phyloP scores from a whole-genome alignment of 2,113 vertebrate genomes.

The Austrofundulus limnaeus region DNA sequence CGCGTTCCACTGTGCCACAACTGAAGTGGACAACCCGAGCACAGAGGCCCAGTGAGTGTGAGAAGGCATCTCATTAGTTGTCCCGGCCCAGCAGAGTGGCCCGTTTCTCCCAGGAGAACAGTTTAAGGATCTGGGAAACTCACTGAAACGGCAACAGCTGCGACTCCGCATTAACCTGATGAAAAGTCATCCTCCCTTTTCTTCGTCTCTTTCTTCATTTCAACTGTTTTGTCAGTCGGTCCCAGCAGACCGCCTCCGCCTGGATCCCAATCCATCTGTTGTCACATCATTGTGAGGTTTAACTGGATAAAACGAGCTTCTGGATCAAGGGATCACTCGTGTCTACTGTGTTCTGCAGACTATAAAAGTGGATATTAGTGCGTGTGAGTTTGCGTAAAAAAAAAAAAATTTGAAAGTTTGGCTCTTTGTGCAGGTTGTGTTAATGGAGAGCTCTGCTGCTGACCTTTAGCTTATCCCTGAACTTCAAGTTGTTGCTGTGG shows the following conservation, averaged over 20 bases:
- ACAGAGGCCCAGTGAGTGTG: conserved; percentile 47
- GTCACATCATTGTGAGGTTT: conserved; percentile 47
- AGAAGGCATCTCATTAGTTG: conserved; percentile 70
- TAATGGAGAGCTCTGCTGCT: background rate
- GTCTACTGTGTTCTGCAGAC: background rate
- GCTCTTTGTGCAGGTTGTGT: background rate
- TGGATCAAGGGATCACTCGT: conserved; percentile 53
- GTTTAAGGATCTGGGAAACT: conserved; percentile 74
- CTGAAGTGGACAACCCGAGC: conserved; percentile 35
- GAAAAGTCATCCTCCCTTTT: conserved; percentile 66
- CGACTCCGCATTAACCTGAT: conserved; percentile 67
- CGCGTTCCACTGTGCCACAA: conserved; percentile 25
- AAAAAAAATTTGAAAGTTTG: background rate
- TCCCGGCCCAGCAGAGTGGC: conserved; percentile 52
- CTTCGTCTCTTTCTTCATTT: conserved; percentile 40
- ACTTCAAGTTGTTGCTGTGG: conserved; percentile 25
- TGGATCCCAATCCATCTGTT: conserved; percentile 50
- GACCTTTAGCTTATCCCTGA: conserved; percentile 12
- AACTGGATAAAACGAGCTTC: conserved; percentile 37
- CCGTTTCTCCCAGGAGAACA: conserved; percentile 58
- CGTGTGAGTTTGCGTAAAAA: background rate
- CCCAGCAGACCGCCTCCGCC: conserved; percentile 20
- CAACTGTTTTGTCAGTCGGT: conserved; percentile 44
- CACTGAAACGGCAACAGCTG: conserved; percentile 73
- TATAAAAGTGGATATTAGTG: conserved; percentile 13